These are phyloP conservation scores for Ambastaia sidthimunki DNA, from an alignment of 2,797 vertebrate genomes.

Conservation along the genomic window DNA sequence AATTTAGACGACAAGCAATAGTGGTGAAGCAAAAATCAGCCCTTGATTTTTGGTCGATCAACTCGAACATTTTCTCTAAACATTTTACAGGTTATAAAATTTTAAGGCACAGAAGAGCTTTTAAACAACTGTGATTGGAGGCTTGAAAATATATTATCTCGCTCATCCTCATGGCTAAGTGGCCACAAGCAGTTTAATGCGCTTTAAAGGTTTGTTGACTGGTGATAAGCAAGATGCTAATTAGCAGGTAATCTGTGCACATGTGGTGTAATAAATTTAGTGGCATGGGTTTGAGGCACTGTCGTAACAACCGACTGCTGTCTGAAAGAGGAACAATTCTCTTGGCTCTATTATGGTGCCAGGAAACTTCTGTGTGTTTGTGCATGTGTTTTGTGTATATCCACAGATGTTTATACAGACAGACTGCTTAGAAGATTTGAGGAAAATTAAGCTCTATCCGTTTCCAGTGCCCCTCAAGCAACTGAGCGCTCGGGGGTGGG, in stretches of 20 bases:
- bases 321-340: slow-evolving; percentile 24
- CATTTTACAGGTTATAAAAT: slow-evolving; percentile 31
- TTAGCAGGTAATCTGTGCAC: slow-evolving; percentile 36
- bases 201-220: slow-evolving; percentile 25
- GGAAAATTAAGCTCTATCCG: slow-evolving; percentile 46
- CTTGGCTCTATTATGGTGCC: neutral
- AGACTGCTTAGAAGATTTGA: slow-evolving; percentile 25
- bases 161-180: slow-evolving; percentile 25
- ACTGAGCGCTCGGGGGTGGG: slow-evolving; percentile 33
- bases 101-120: slow-evolving; percentile 2
- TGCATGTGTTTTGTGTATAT: neutral
- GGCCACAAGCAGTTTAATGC: slow-evolving; percentile 41
- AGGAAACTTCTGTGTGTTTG: neutral
- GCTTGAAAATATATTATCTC: neutral
- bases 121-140: slow-evolving; percentile 1
- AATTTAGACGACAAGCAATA: slow-evolving; percentile 44
- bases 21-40: slow-evolving; percentile 18
- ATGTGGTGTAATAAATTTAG: slow-evolving; percentile 35
- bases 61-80: slow-evolving; percentile 12
- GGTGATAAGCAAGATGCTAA: slow-evolving; percentile 44
- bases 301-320: slow-evolving; percentile 7
- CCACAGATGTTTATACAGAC: slow-evolving; percentile 16
- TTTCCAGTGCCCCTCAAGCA: slow-evolving; percentile 37
- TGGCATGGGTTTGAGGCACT: slow-evolving; percentile 2
- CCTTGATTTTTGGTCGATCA: slow-evolving; percentile 19